Evolutionary conservation across 2,797 vertebrate species (phyloP).

Genomic region (Leucoraja ocellata): DNA sequence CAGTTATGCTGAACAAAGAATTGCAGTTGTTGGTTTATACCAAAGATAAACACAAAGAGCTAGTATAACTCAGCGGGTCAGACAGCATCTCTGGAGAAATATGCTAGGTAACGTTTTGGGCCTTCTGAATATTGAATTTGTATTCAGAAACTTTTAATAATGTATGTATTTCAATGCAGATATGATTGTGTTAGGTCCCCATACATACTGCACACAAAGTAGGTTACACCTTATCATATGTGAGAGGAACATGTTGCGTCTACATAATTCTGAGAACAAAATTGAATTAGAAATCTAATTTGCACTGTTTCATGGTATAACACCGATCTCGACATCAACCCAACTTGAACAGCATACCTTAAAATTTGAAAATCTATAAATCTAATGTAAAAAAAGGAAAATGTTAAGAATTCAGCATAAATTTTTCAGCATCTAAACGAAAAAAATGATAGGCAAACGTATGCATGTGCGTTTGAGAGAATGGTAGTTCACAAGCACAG

Average conservation of each 20-base stretch:
- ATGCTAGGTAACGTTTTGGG: too few species aligned
- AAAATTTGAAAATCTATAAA: neutral
- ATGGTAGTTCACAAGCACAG: neutral
- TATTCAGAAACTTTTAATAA: neutral
- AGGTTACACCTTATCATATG: neutral
- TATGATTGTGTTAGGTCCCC: neutral
- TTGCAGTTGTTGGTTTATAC: too few species aligned
- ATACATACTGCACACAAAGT: neutral
- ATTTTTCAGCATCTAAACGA: neutral
- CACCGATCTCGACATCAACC: neutral
- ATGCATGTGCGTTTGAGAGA: neutral
- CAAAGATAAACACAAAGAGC: too few species aligned
- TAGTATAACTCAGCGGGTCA: too few species aligned
- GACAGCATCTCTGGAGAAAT: too few species aligned
- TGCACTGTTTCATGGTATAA: neutral
- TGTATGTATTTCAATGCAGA: neutral
- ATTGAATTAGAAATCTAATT: neutral
- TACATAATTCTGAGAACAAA: neutral
- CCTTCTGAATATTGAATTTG: too few species aligned
- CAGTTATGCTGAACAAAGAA: too few species aligned
- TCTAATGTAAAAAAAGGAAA: neutral
- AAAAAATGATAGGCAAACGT: neutral
- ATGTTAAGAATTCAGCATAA: neutral
- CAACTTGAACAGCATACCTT: too few species aligned
- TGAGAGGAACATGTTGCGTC: neutral